These are phyloP conservation scores for Ochotona curzoniae DNA, from an alignment of 2,113 vertebrate species.

Conservation along the genomic window DNA sequence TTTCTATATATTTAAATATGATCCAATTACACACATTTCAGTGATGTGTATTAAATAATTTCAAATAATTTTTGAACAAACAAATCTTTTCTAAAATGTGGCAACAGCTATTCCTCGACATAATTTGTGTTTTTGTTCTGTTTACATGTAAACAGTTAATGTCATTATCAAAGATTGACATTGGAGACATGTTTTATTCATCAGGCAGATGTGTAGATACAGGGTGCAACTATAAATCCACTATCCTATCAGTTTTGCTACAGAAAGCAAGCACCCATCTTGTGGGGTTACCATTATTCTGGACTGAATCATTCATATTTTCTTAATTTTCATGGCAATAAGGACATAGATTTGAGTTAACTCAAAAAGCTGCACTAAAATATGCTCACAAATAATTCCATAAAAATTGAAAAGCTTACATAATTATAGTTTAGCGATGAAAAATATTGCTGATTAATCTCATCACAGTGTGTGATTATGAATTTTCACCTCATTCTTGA, in stretches of 20 bases:
- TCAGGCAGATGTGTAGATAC: neutral
- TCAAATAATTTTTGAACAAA: constrained; percentile 8
- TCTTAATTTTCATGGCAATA: neutral
- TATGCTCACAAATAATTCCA: constrained; percentile 3
- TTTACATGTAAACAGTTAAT: constrained; percentile 22
- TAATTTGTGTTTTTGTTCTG: neutral
- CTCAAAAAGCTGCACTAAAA: neutral
- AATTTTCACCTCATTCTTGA: neutral
- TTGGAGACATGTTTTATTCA: constrained; percentile 1
- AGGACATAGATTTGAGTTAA: constrained; percentile 1
- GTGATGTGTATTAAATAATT: neutral
- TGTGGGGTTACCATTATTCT: constrained; percentile 3
- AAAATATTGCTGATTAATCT: neutral
- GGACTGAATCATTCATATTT: neutral
- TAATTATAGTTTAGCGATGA: neutral
- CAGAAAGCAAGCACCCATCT: neutral
- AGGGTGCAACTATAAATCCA: neutral
- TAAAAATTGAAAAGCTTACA: neutral
- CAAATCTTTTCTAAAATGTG: neutral
- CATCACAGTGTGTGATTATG: neutral
- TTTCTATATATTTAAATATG: constrained; percentile 25
- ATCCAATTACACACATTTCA: neutral
- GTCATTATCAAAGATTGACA: constrained; percentile 6
- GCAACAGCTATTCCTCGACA: neutral
- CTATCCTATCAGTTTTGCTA: neutral